Base-by-base conservation (phyloP, 2,113 vertebrate species). In the Pseudolaguvia tuberculata region DNA sequence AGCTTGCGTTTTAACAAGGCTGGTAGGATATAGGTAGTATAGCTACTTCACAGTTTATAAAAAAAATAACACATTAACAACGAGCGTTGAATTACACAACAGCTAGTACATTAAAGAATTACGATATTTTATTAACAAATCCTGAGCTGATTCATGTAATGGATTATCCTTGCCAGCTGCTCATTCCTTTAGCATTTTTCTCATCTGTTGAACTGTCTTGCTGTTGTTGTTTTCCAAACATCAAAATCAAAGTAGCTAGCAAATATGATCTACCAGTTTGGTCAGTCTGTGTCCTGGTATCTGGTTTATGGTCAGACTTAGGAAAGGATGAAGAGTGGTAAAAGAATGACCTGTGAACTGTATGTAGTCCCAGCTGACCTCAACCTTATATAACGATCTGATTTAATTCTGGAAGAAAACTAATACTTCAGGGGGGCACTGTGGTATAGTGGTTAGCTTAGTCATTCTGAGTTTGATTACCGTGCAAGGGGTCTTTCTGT, bases 1-100 rank as follows among this genome's bases (percentile, higher is more conserved):
- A 63, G 52, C 18, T 29, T 29, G 31, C 39, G 76, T 84, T 82
- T 67, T 70, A 80, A 65, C 57, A 18, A 57, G 52, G 13, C 3
- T 25, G 56, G 5, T 42, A 63, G 4, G 12, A 1, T 45, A 23
- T 1, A 13, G 56, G 5, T 42, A 63, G 4, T 5, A 1, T 45
- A 23, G 13, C 61, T 63, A 23, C n/a, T 63, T 11, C 35, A 45
- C n/a, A 39, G 18, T 39, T 13, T 29, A 62, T 13, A 62, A 5
- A 0, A 5, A n/a, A 35, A 9, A 61, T 35, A 35, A 35, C 31
- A 39, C 18, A 4, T 13, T 3, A 11, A 61, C 11, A 63, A 65
- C 1, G 1, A 10, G 62, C 25, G 6, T 13, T 25, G 5, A 47
- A 47, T 25, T 25, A 25, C 42, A 47, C 13, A 25, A 42, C 9